A percentile compares a stretch with the other conserved stretches of the same genome.
These are phyloP conservation scores for Melolontha melolontha DNA, from an alignment of 2,888 invertebrate species.

Conservation along the genomic window DNA sequence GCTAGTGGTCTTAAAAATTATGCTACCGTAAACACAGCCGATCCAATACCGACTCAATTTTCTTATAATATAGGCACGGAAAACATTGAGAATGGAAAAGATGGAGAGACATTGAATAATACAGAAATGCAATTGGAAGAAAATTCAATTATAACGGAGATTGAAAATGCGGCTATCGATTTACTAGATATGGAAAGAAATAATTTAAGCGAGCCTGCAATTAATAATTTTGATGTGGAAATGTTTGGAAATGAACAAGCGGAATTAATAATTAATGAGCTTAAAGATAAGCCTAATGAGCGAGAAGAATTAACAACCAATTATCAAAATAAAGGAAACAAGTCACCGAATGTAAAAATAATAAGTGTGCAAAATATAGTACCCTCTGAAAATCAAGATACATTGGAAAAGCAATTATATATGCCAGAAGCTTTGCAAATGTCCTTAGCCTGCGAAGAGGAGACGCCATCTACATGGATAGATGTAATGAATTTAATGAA, in stretches of 20 bases:
- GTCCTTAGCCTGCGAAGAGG: conserved; percentile 80
- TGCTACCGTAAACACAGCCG: conserved; percentile 64
- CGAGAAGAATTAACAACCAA: conserved; percentile 22
- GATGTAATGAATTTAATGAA: conserved; percentile 79
- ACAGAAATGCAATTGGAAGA: conserved; percentile 61
- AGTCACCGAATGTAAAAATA: conserved; percentile 53
- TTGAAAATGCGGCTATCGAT: conserved; percentile 62
- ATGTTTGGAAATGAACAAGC: conserved; percentile 48
- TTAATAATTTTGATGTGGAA: conserved; percentile 54
- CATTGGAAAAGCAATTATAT: conserved; percentile 58
- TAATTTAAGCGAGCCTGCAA: conserved; percentile 47
- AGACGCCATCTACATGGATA: conserved; percentile 80
- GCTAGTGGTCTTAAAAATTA: conserved; percentile 63
- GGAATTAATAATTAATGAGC: conserved; percentile 12
- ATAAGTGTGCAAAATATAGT: conserved; percentile 54
- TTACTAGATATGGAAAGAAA: conserved; percentile 58
- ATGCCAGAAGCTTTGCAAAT: conserved; percentile 76
- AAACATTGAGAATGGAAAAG: conserved; percentile 61
- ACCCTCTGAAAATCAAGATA: conserved; percentile 46
- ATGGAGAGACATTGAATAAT: conserved; percentile 60
- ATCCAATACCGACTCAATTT: conserved; percentile 62
- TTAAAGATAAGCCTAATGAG: neutral
- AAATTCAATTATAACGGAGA: conserved; percentile 63
- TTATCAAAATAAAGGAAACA: conserved; percentile 39
- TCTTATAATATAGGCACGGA: conserved; percentile 64